Percentiles rank a stretch among this genome's conserved stretches.
phyloP scores from a whole-genome alignment of 1,140 invertebrate genomes.

The Macrocentrus cingulum region DNA sequence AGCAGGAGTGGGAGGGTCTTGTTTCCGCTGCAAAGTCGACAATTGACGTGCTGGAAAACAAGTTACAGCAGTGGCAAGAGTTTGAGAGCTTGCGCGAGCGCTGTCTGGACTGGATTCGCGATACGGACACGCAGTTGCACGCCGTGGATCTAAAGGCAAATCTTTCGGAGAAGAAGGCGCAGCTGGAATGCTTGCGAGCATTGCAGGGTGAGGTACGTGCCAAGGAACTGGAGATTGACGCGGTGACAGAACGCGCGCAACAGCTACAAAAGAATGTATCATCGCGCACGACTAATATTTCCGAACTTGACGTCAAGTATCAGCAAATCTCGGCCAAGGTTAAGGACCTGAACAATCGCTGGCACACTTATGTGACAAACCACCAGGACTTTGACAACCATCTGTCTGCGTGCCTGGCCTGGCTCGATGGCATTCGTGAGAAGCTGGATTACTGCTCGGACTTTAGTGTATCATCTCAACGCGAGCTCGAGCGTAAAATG shows the following conservation, averaged over 20 bases:
- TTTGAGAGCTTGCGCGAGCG: constrained; percentile 87
- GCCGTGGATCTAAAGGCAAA: constrained; percentile 85
- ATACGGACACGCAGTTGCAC: constrained; percentile 85
- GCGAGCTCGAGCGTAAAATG: constrained; percentile 83
- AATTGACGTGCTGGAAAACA: constrained; percentile 76
- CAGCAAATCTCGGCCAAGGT: constrained; percentile 87
- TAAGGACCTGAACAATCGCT: constrained; percentile 85
- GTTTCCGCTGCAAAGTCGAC: constrained; percentile 74
- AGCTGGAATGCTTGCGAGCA: constrained; percentile 75
- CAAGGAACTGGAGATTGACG: constrained; percentile 91
- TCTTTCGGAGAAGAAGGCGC: constrained; percentile 79
- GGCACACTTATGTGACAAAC: constrained; percentile 88
- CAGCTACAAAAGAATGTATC: constrained; percentile 72
- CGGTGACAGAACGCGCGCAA: constrained; percentile 87
- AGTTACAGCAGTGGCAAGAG: constrained; percentile 87
- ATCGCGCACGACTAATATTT: constrained; percentile 73
- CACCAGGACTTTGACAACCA: constrained; percentile 87
- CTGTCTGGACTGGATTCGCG: constrained; percentile 84
- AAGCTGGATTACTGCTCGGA: constrained; percentile 85
- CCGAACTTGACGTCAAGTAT: constrained; percentile 87
- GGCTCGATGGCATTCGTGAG: constrained; percentile 82
- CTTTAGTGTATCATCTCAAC: constrained; percentile 76
- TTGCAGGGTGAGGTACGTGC: constrained; percentile 87
- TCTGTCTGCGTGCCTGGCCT: constrained; percentile 76
- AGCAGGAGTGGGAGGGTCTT: constrained; percentile 88